These are phyloP conservation scores for Brenthis ino DNA, from an alignment of 2,888 invertebrate genomes.

Conservation along the genomic window DNA sequence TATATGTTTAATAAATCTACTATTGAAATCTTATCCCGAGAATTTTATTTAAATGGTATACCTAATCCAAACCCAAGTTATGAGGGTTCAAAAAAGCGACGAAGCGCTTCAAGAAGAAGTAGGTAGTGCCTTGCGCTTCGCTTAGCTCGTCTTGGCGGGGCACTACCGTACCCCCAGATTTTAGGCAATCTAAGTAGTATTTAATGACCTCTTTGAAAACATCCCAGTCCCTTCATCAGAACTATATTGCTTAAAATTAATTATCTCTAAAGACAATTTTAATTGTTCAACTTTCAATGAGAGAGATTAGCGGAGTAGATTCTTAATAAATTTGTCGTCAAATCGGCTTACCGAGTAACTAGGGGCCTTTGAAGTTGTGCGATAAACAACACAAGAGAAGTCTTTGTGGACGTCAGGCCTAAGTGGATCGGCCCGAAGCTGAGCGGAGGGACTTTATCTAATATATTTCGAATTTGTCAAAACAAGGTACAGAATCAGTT, in stretches of 20 bases:
- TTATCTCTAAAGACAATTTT: constrained; percentile 14
- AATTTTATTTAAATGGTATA: too few species aligned
- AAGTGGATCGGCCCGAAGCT: constrained; percentile 38
- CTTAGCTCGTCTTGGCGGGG: too few species aligned
- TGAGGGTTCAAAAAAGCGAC: too few species aligned
- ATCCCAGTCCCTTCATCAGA: background rate
- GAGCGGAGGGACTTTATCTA: constrained; percentile 40
- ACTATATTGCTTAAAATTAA: constrained; percentile 12
- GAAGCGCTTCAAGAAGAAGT: too few species aligned
- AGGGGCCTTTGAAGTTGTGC: constrained; percentile 38
- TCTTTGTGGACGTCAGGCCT: constrained; percentile 32
- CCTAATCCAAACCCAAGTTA: too few species aligned
- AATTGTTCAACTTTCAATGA: constrained; percentile 27
- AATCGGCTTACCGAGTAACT: constrained; percentile 37
- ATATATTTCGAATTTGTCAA: constrained; percentile 63
- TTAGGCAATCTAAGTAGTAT: too few species aligned
- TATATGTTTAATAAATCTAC: too few species aligned
- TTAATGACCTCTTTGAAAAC: too few species aligned
- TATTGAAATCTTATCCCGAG: too few species aligned
- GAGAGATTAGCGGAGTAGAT: constrained; percentile 26
- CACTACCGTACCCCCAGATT: too few species aligned
- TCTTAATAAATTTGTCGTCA: constrained; percentile 30
- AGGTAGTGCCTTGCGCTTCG: too few species aligned
- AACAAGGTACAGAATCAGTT: constrained; percentile 51
- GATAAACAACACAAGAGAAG: constrained; percentile 34